Conservation (phyloP, 2,888 invertebrate genomes). For the Rhagonycha fulva region DNA sequence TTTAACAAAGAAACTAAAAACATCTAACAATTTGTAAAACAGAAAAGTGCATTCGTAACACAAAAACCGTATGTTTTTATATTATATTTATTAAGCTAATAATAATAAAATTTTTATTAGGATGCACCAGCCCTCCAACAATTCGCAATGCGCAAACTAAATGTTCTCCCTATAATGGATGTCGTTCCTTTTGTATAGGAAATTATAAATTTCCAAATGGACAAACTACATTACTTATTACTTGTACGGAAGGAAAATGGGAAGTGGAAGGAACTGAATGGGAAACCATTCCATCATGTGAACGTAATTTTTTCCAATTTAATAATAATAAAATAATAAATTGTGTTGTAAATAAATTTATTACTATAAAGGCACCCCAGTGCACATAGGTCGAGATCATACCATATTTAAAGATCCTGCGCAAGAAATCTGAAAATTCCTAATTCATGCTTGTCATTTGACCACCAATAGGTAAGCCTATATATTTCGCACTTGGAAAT, state of each 20-base stretch:
- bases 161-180: constrained; percentile 55
- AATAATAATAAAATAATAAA: neutral
- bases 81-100: no score
- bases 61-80: no score
- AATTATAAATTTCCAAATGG: constrained; percentile 62
- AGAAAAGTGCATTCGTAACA: no score
- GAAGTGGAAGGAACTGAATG: constrained; percentile 54
- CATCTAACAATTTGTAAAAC: no score
- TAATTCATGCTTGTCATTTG: no score
- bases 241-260: constrained; percentile 59
- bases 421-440: no score
- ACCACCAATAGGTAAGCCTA: no score
- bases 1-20: no score
- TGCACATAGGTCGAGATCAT: no score
- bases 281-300: constrained; percentile 62
- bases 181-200: constrained; percentile 57
- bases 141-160: constrained; percentile 49
- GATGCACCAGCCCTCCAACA: constrained; percentile 36
- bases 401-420: no score
- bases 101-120: neutral
- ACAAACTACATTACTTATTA: constrained; percentile 53
- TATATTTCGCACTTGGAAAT: no score
- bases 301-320: constrained; percentile 57
- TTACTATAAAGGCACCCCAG: no score
- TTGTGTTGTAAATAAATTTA: neutral